A percentile compares a stretch with the other conserved stretches of the same genome.
Conservation (phyloP, 2,888 invertebrate species). For the Phoenoteleia sp. region DNA sequence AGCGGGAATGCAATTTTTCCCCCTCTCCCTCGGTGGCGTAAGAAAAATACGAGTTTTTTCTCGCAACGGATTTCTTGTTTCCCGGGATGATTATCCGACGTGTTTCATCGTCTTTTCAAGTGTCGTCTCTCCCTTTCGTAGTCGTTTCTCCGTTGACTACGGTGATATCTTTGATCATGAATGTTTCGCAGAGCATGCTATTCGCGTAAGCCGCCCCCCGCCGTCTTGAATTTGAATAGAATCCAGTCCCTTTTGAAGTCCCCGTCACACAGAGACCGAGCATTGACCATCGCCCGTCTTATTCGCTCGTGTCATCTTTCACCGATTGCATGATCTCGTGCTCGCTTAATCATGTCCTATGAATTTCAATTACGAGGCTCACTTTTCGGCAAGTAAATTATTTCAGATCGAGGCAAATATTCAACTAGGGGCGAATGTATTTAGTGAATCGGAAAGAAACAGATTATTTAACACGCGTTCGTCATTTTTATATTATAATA, state of each 20-base stretch:
- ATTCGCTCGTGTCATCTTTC: slow-evolving; percentile 55
- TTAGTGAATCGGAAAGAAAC: no score
- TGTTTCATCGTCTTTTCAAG: slow-evolving; percentile 77
- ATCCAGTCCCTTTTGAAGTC: slow-evolving; percentile 83
- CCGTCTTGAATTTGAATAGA: slow-evolving; percentile 83
- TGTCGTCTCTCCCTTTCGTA: slow-evolving; percentile 69
- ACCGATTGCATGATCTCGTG: slow-evolving; percentile 51
- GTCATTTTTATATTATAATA: no score
- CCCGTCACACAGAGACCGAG: slow-evolving; percentile 71
- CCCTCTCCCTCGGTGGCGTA: slow-evolving; percentile 42
- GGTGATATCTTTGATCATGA: slow-evolving; percentile 85
- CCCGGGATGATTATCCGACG: slow-evolving; percentile 81
- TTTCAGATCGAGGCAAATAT: no score
- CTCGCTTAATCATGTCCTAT: slow-evolving; percentile 51
- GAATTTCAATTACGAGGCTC: slow-evolving; percentile 40
- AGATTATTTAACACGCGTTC: no score
- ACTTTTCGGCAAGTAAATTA: slow-evolving; percentile 31
- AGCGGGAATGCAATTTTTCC: slow-evolving; percentile 34
- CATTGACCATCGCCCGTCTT: slow-evolving; percentile 75
- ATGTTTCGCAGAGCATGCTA: slow-evolving; percentile 78
- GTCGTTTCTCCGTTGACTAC: slow-evolving; percentile 72
- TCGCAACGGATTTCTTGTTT: slow-evolving; percentile 72
- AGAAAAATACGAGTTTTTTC: slow-evolving; percentile 59
- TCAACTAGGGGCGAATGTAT: no score
- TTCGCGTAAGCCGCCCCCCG: slow-evolving; percentile 74